These are phyloP conservation scores for Augochlorella aurata DNA, from an alignment of 2,888 invertebrate species.

Conservation along the genomic window DNA sequence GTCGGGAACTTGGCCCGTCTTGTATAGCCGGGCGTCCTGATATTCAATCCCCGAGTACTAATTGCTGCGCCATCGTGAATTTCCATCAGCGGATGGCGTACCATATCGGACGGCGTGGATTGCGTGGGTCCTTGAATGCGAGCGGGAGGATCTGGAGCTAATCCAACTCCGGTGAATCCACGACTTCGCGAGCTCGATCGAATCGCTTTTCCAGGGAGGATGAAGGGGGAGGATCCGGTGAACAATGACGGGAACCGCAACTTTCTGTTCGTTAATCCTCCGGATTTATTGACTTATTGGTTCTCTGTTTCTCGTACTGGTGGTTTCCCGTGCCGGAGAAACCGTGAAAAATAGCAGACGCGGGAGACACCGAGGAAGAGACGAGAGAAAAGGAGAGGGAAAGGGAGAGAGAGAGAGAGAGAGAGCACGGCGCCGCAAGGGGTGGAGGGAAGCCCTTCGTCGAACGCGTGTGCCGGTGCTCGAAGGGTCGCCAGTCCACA, in stretches of 20 bases:
- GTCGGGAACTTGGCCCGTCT: conserved; percentile 36
- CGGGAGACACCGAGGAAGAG: not conserved
- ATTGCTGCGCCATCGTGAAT: conserved; percentile 33
- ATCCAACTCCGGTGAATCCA: conserved; percentile 7
- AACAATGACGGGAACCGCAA: conserved; percentile 3
- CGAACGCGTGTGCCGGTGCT: conserved; percentile 43
- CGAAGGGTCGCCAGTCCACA: conserved; percentile 56
- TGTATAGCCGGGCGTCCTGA: conserved; percentile 32
- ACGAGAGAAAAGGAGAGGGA: not conserved
- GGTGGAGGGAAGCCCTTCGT: conserved; percentile 24
- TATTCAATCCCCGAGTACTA: conserved; percentile 44
- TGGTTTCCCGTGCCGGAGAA: not conserved
- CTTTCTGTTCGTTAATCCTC: conserved; percentile 15
- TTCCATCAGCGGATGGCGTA: conserved; percentile 27
- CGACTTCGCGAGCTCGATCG: conserved; percentile 2
- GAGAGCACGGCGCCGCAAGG: not conserved
- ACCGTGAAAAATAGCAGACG: not conserved
- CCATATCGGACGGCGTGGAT: conserved; percentile 9
- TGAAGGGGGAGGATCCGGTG: not conserved
- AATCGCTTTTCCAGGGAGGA: not conserved
- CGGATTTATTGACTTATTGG: conserved; percentile 12
- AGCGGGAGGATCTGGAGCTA: conserved; percentile 10
- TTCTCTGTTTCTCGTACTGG: conserved; percentile 8
- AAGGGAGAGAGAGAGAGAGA: not conserved
- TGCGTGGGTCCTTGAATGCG: conserved; percentile 14